A percentile compares a stretch with the other conserved stretches of the same genome.
Evolutionary conservation across 2,797 vertebrate genomes (phyloP).

Genomic region (Sebastes jordani): DNA sequence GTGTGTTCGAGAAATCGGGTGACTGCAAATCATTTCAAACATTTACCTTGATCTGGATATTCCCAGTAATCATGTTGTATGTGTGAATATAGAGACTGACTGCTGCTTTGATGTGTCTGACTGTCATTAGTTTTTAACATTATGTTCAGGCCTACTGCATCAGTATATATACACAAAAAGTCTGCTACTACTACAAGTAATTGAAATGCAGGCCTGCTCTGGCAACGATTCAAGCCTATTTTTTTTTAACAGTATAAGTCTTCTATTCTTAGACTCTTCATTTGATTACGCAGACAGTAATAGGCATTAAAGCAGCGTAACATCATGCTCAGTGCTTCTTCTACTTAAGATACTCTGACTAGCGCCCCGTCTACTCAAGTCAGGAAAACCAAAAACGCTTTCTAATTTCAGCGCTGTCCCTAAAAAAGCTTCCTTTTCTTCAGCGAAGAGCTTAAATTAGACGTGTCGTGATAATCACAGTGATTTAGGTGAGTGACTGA

Average conservation of each 20-base stretch:
- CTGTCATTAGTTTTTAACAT: conserved; percentile 11
- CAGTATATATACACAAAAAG: neutral
- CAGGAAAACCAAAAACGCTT: neutral
- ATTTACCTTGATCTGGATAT: neutral
- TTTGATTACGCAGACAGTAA: conserved; percentile 28
- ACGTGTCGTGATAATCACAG: conserved; percentile 29
- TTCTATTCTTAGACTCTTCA: conserved; percentile 38
- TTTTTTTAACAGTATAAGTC: neutral
- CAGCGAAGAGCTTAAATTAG: conserved; percentile 16
- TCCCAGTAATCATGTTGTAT: neutral
- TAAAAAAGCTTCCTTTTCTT: neutral
- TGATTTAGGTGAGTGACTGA: conserved; percentile 17
- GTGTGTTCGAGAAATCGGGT: neutral
- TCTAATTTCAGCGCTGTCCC: neutral
- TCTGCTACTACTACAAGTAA: neutral
- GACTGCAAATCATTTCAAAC: neutral
- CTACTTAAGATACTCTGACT: neutral
- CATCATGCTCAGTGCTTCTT: conserved; percentile 11
- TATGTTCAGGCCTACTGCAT: neutral
- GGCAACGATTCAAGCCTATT: neutral
- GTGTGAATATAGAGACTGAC: neutral
- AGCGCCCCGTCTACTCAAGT: neutral
- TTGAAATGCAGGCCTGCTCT: neutral
- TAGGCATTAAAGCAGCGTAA: conserved; percentile 14
- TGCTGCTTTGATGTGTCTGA: neutral